Base-by-base conservation (phyloP, 2,797 vertebrate genomes). In the Adelosebastes latens region DNA sequence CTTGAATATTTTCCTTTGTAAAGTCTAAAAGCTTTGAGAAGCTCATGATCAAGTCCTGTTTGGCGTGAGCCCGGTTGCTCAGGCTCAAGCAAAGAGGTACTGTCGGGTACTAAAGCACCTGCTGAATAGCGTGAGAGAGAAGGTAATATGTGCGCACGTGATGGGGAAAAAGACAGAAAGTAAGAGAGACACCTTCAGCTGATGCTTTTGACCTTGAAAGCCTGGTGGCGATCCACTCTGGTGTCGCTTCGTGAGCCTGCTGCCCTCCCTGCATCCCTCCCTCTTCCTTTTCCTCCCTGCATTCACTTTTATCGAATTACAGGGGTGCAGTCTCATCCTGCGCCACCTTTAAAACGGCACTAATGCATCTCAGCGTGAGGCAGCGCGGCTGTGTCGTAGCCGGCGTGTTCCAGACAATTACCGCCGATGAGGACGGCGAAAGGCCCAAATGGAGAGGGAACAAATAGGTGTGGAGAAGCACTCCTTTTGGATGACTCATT, bases 161-260 rank as follows among this genome's bases (percentile, higher is more conserved):
- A 71, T 9, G 22, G 20, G 34, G 27, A 46, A 46, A 60, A 66
- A 72, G 14, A 71, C 8, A 64, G 22, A 76, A 76, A 85, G 70
- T 55, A 53, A 63, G 58, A 80, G 25, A 77, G n/a, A 73, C 70
- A 89, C 83, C 80, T 85, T 92, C 72, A 78, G 64, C 79, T 36
- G 64, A 87, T 71, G 75, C 80, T 79, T 85, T 87, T 85, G 87
- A 89, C 89, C 90, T 92, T 90, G 88, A 88, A 72, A 90, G 62
- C 72, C 85, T 82, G 81, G 82, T 79, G 85, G 88, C 42, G n/a
- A 85, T 77, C 83, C 29, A 59, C 59, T 82, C 70, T 66, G 49
- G 27, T 79, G 70, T 42, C 16, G 34, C 78, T 75, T 62, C 4
- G n/a, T 29, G 42, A 69, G 61, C 39, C 55, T 68, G 36, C 77